Evolutionary conservation across 2,888 invertebrate species (phyloP).

Genomic region (Pyralis farinalis): DNA sequence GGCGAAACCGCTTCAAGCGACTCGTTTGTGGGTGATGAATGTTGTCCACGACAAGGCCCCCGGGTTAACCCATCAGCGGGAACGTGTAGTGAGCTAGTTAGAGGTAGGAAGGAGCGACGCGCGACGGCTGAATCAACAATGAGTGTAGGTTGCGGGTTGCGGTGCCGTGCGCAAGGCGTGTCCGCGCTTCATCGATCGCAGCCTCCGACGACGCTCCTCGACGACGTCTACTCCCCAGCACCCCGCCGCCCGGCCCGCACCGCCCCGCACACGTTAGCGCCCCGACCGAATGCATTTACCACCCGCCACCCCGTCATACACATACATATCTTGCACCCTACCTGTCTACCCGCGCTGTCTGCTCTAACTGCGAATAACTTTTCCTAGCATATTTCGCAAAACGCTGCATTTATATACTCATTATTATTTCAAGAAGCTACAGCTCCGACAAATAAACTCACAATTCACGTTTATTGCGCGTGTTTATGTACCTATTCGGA

Average conservation of each 20-base stretch:
- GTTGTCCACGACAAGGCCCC: conserved; percentile 16
- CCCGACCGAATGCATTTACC: conserved; percentile 79
- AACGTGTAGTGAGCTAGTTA: conserved; percentile 13
- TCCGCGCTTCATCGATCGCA: conserved; percentile 81
- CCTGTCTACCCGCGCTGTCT: conserved; percentile 55
- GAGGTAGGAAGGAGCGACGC: conserved; percentile 32
- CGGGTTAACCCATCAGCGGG: conserved; percentile 10
- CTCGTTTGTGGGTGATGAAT: conserved; percentile 26
- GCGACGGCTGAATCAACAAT: conserved; percentile 60
- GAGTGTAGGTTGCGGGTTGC: conserved; percentile 52
- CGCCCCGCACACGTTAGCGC: conserved; percentile 71
- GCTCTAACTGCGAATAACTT: conserved; percentile 30
- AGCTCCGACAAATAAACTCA: conserved; percentile 21
- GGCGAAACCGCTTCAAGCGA: conserved; percentile 11
- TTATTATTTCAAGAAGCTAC: conserved; percentile 27
- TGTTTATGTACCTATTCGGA: conserved; percentile 43
- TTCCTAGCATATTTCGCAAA: conserved; percentile 40
- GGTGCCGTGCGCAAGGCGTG: conserved; percentile 74
- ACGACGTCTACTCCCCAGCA: conserved; percentile 68
- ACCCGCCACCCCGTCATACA: conserved; percentile 59
- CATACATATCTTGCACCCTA: conserved; percentile 34
- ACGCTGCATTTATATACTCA: conserved; percentile 25
- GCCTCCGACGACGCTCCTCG: conserved; percentile 76
- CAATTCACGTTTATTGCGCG: conserved; percentile 33
- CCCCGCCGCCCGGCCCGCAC: conserved; percentile 27